A percentile compares a stretch with the other conserved stretches of the same genome.
phyloP scores from a whole-genome alignment of 2,797 vertebrate species.

The Neosilurus mollespiculum region DNA sequence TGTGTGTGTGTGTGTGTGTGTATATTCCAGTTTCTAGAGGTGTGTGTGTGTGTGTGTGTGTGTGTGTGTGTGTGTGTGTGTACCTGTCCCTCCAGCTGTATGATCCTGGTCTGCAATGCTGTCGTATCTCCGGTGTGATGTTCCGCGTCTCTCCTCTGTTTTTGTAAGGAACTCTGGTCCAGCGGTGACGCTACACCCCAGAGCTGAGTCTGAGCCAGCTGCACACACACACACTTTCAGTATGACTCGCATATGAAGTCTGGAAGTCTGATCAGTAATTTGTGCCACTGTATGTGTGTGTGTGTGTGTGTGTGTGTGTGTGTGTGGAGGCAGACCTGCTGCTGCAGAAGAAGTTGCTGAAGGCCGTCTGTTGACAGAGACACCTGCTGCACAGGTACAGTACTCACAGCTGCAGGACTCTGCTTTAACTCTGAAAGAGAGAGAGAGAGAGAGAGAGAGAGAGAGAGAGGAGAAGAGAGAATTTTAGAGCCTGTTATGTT shows the following conservation, averaged over 20 bases:
- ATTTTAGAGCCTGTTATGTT: background rate
- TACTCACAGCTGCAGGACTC: conserved; percentile 46
- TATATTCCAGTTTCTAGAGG: background rate
- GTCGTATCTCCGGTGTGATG: conserved; percentile 65
- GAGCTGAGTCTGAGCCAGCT: conserved; percentile 67
- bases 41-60: background rate
- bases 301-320: background rate
- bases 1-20: background rate
- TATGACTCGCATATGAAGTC: background rate
- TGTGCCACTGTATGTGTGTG: background rate
- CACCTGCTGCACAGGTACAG: conserved; percentile 47
- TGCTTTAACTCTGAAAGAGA: conserved; percentile 55
- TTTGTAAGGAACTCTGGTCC: conserved; percentile 55
- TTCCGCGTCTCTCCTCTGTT: conserved; percentile 52
- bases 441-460: background rate
- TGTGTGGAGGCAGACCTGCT: conserved; percentile 60
- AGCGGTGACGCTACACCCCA: conserved; percentile 53
- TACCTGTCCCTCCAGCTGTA: conserved; percentile 86
- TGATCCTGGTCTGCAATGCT: conserved; percentile 69
- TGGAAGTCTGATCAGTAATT: background rate
- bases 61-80: background rate
- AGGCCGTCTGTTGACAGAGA: conserved; percentile 59
- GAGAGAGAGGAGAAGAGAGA: background rate
- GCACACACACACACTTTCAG: conserved; percentile 3
- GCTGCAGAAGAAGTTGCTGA: conserved; percentile 71